Base-by-base conservation (phyloP, 2,797 vertebrate genomes). In the Rachycentron canadum region DNA sequence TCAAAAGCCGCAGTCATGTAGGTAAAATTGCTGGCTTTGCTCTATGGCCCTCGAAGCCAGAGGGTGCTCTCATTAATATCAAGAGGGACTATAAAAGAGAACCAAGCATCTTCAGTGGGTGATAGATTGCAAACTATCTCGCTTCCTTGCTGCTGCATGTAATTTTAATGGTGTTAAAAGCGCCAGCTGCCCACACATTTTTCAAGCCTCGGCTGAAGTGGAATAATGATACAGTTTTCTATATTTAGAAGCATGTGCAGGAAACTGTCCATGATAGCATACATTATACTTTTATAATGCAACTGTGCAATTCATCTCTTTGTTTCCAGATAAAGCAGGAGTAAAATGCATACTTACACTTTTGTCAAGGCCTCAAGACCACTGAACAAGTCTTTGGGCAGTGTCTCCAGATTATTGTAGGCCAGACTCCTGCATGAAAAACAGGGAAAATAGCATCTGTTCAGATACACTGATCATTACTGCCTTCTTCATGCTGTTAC, bases 351-450 rank as follows among this genome's bases (percentile, higher is more conserved):
- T 77, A 96, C 98, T 96, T 95, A 99, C 98, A 99, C 96, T 95
- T 98, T 99, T 34, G 97, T 99, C 92, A 99, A 94, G 57, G 98
- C 97, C 88, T 99, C 98, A 76, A 99, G 94, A 88, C 97, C 97
- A 92, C 97, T 98, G 94, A 99, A 99, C 91, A 99, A 95, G 88
- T 99, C 97, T 96, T 96, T 99, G 76, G 98, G 97, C 78, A 99
- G 95, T 0, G 96, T 96, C 76, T 98, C 96, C 61, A 99, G 96
- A 88, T 98, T 98, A 92, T 99, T 99, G 95, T 97, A 97, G 78
- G 98, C 97, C 60, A 99, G 96, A 91, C 98, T 99, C 96, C 98
- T 99, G 70, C 36, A 28, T 6, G 90, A 55, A 90, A 89, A 89
- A 86, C 8, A 75, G 5, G 1, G 34, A 49, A 58, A 65, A 76